Conservation (phyloP, 2,888 invertebrate species). For the Cryptocheilus praepositus region DNA sequence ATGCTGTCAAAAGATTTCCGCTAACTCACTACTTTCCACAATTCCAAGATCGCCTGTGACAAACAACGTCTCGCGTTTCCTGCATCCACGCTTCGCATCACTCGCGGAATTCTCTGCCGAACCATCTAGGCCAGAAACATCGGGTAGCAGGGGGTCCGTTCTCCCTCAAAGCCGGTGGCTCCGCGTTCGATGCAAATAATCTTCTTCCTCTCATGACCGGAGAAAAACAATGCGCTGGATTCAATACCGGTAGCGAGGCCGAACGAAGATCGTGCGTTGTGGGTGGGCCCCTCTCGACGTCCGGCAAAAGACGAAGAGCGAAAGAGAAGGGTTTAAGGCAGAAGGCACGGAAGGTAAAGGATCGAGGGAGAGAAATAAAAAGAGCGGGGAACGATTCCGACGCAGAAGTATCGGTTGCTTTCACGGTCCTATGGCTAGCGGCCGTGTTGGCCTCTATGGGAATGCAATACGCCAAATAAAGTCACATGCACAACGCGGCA, state of each 20-base stretch:
- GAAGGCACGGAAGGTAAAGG: background rate
- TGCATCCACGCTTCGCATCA: too few relatives aligned
- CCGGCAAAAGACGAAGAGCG: constrained; percentile 18
- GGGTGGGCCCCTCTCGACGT: constrained; percentile 69
- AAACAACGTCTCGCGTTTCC: too few relatives aligned
- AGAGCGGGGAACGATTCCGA: constrained; percentile 42
- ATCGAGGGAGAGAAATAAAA: constrained; percentile 9
- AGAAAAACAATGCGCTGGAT: constrained; percentile 73
- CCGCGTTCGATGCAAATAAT: constrained; percentile 69
- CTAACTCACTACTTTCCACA: too few relatives aligned
- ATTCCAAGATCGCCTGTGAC: too few relatives aligned
- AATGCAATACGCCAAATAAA: constrained; percentile 67
- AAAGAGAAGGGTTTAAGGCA: constrained; percentile 49
- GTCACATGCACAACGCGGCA: constrained; percentile 59
- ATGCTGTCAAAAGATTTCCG: too few relatives aligned
- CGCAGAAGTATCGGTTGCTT: constrained; percentile 54
- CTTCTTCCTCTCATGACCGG: constrained; percentile 68
- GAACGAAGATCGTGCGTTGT: constrained; percentile 72
- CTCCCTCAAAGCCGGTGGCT: constrained; percentile 33
- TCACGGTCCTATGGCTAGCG: constrained; percentile 59
- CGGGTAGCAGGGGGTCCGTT: constrained; percentile 27
- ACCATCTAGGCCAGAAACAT: background rate
- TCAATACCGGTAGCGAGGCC: constrained; percentile 74
- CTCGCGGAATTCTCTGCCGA: background rate
- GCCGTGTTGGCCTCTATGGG: constrained; percentile 65